Conservation (phyloP, 2,113 vertebrate species). For the Spheniscus mendiculus region DNA sequence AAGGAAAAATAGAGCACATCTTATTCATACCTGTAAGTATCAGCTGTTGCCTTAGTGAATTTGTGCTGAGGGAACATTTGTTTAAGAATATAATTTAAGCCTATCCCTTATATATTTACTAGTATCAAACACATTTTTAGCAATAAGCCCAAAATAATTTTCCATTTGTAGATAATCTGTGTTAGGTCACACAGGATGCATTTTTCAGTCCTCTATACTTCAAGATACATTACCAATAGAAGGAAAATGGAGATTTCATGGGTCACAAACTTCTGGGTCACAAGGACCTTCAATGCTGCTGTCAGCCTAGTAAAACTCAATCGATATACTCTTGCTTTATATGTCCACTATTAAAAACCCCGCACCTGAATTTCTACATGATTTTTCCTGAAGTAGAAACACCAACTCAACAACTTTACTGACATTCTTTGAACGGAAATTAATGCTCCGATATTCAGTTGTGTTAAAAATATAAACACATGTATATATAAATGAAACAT, state of each 20-base stretch:
- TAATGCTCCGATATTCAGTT: neutral
- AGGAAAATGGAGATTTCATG: slow-evolving; percentile 68
- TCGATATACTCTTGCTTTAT: neutral
- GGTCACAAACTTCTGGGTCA: slow-evolving; percentile 66
- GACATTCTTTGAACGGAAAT: neutral
- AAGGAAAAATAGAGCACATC: neutral
- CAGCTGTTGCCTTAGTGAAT: neutral
- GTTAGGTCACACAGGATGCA: neutral
- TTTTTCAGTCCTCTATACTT: slow-evolving; percentile 16
- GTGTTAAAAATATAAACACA: neutral
- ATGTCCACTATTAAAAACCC: slow-evolving; percentile 7
- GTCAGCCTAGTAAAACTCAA: slow-evolving; percentile 42
- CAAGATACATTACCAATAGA: slow-evolving; percentile 46
- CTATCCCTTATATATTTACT: neutral
- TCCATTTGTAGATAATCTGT: neutral
- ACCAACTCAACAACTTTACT: neutral
- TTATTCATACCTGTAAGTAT: neutral
- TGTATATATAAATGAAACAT: neutral
- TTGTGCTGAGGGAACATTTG: neutral
- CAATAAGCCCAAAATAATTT: neutral
- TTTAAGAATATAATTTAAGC: neutral
- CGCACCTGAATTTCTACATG: neutral
- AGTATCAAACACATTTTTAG: neutral
- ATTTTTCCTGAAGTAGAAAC: slow-evolving; percentile 4
- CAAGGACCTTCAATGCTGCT: slow-evolving; percentile 50